Percentiles rank a stretch among this genome's conserved stretches.
These are phyloP conservation scores for Tetramorium bicarinatum DNA, from an alignment of 2,888 invertebrate genomes.

Conservation along the genomic window DNA sequence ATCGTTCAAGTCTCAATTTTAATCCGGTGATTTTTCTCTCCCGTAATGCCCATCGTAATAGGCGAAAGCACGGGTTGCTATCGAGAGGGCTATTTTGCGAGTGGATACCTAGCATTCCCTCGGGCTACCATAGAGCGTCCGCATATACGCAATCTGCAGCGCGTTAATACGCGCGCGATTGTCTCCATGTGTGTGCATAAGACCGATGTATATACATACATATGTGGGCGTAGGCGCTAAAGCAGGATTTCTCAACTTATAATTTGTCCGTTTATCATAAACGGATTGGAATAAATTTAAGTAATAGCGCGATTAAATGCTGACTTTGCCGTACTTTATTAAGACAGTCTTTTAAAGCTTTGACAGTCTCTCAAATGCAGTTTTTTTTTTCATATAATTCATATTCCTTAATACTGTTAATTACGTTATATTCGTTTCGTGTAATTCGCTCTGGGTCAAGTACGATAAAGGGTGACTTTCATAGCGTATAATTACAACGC, in stretches of 20 bases:
- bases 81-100: constrained; percentile 70
- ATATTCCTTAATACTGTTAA: not conserved
- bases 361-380: not conserved
- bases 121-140: constrained; percentile 68
- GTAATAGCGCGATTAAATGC: not conserved
- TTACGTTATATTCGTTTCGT: not conserved
- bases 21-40: constrained; percentile 60
- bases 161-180: constrained; percentile 38
- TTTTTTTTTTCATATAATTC: not conserved
- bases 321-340: not conserved
- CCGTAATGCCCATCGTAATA: constrained; percentile 37
- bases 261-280: constrained; percentile 5
- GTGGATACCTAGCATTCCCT: constrained; percentile 73
- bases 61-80: constrained; percentile 45
- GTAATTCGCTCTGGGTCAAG: not conserved
- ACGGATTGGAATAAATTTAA: not conserved
- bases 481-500: not conserved
- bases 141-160: constrained; percentile 66
- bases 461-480: not conserved
- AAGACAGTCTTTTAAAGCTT: not conserved
- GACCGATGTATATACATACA: not conserved
- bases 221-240: not conserved
- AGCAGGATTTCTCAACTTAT: constrained; percentile 53
- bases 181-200: constrained; percentile 7
- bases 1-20: constrained; percentile 27